Conservation (phyloP, 30 jellyfish, hydroid and myxozoan genomes). For the Calvadosia cruxmelitensis region DNA sequence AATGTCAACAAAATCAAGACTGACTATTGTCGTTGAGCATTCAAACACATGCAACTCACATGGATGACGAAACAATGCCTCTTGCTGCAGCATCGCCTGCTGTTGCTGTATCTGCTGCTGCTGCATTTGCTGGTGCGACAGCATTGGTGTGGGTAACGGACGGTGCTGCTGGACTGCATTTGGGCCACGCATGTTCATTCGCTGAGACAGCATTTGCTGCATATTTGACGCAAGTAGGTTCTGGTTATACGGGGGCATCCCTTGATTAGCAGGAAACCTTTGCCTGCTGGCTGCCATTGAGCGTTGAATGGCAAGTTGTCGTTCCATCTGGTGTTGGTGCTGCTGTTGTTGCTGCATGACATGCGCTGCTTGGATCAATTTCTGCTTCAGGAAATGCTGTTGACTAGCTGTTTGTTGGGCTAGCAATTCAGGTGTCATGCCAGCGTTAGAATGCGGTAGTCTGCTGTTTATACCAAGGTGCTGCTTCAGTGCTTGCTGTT, state of each 20-base stretch:
- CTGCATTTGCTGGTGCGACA: not conserved
- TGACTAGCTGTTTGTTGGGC: not conserved
- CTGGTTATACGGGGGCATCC: not conserved
- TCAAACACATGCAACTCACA: no score
- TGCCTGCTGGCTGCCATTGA: not conserved
- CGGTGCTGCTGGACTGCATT: not conserved
- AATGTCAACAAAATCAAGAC: no score
- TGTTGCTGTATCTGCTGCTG: no score
- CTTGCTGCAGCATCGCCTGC: no score
- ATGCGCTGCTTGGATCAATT: conserved; percentile 47
- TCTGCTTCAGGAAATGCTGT: not conserved
- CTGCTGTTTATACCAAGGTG: no score
- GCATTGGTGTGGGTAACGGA: conserved; percentile 1
- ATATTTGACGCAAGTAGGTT: not conserved
- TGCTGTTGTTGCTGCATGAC: conserved; percentile 72
- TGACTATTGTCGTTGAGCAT: no score
- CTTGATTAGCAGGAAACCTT: not conserved
- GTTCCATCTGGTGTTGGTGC: conserved; percentile 48
- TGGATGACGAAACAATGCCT: no score
- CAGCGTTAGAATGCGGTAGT: no score
- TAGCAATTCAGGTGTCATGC: not conserved
- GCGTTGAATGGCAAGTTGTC: conserved; percentile 41
- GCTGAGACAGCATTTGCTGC: no score
- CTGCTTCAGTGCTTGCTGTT: no score
- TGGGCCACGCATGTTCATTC: not conserved